These are phyloP conservation scores for Sigmodon hispidus DNA, from an alignment of 2,113 vertebrate genomes.

Conservation along the genomic window DNA sequence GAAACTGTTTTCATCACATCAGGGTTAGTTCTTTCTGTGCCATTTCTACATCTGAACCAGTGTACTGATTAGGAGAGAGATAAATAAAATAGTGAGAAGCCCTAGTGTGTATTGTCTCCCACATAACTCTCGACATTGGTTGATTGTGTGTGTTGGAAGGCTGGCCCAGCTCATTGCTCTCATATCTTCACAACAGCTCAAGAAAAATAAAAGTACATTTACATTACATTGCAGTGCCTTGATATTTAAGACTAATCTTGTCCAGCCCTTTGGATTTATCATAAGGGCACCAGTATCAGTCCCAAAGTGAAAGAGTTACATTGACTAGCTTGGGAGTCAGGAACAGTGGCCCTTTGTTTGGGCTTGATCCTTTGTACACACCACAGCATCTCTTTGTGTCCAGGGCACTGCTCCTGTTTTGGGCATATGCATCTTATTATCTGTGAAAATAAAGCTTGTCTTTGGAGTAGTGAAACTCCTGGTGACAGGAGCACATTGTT, in stretches of 20 bases:
- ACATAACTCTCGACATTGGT: neutral
- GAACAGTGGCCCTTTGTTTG: neutral
- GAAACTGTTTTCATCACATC: neutral
- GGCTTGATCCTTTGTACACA: neutral
- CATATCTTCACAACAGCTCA: neutral
- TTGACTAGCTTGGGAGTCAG: neutral
- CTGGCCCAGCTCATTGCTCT: slow-evolving; percentile 1
- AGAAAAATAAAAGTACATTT: neutral
- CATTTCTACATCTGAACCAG: neutral
- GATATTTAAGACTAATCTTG: neutral
- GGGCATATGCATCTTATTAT: slow-evolving; percentile 26
- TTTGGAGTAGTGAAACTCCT: neutral
- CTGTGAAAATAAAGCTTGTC: slow-evolving; percentile 44
- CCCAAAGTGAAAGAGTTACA: neutral
- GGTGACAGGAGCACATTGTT: slow-evolving; percentile 35
- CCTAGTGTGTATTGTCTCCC: neutral
- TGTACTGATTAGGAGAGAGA: neutral
- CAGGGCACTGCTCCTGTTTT: neutral
- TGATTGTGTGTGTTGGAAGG: neutral
- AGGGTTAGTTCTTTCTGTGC: neutral
- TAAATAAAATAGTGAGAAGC: neutral
- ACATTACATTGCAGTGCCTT: neutral
- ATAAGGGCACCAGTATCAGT: neutral
- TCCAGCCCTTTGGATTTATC: neutral
- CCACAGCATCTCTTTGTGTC: neutral